phyloP scores from a whole-genome alignment of 2,113 vertebrate genomes.

The Tachuris rubrigastra region DNA sequence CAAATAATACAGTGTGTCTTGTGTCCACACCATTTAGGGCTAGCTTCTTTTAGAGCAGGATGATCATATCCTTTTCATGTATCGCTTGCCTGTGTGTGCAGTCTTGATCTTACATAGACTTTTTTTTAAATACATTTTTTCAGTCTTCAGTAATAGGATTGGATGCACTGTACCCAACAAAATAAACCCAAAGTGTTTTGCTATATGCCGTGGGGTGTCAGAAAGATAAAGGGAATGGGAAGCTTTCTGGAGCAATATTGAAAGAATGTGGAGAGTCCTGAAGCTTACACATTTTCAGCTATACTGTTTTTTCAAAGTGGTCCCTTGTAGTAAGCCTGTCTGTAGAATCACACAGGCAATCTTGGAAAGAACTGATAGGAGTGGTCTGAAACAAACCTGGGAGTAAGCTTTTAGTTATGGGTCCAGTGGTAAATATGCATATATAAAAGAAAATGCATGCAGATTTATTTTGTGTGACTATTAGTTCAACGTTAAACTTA shows the following conservation, averaged over 20 bases:
- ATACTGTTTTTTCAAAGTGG: background rate
- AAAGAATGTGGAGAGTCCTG: background rate
- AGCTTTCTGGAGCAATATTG: background rate
- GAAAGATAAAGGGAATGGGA: background rate
- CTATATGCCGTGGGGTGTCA: rapidly evolving
- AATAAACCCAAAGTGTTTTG: background rate
- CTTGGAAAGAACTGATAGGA: background rate
- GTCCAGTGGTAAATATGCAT: background rate
- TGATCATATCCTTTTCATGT: background rate
- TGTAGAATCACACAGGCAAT: background rate
- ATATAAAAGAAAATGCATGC: background rate
- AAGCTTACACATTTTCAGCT: background rate
- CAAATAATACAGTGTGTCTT: background rate
- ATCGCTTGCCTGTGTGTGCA: background rate
- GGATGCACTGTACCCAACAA: background rate
- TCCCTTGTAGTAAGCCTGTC: background rate
- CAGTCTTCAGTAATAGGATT: background rate
- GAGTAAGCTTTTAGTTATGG: background rate
- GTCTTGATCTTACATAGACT: background rate
- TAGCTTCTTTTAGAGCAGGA: background rate
- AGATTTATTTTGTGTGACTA: background rate
- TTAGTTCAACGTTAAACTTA: background rate
- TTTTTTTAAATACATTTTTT: background rate
- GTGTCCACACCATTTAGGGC: background rate
- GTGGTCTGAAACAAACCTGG: background rate